phyloP scores from a whole-genome alignment of 2,113 vertebrate genomes.

The Colinus virginianus region DNA sequence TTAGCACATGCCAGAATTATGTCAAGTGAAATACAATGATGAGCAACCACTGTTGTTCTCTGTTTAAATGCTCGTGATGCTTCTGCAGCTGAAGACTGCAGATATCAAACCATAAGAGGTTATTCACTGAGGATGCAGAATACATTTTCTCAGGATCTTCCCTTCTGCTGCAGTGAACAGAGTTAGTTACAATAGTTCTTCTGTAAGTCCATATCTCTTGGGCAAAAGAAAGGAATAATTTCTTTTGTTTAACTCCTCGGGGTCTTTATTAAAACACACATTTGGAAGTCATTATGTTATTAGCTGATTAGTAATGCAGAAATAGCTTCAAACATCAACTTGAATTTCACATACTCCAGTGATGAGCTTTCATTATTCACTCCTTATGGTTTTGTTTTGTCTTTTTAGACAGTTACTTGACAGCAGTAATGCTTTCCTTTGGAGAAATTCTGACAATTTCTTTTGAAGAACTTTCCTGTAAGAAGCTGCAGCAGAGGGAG shows the following conservation, averaged over 20 bases:
- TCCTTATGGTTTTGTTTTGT: constrained; percentile 57
- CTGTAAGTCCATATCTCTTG: constrained; percentile 22
- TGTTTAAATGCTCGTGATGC: background rate
- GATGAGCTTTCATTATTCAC: constrained; percentile 30
- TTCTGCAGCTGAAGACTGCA: background rate
- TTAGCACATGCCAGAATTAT: background rate
- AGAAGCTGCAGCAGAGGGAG: background rate
- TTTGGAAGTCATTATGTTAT: constrained; percentile 49
- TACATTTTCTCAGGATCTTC: background rate
- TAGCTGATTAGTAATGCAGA: constrained; percentile 65
- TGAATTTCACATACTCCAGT: constrained; percentile 35
- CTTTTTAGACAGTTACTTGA: constrained; percentile 51
- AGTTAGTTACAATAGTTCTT: constrained; percentile 39
- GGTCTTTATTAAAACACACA: constrained; percentile 54
- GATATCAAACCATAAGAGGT: background rate
- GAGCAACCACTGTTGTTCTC: background rate
- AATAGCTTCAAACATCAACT: constrained; percentile 43
- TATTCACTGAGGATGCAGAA: background rate
- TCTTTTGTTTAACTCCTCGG: constrained; percentile 61
- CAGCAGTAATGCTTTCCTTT: constrained; percentile 22
- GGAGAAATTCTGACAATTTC: constrained; percentile 52
- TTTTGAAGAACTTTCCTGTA: background rate
- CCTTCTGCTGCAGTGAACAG: background rate
- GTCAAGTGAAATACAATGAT: background rate
- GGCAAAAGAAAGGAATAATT: constrained; percentile 11